Evolutionary conservation across 2,113 vertebrate genomes (phyloP), one percentile per base, ranked within the genome.

Genomic region (Turnix velox): DNA sequence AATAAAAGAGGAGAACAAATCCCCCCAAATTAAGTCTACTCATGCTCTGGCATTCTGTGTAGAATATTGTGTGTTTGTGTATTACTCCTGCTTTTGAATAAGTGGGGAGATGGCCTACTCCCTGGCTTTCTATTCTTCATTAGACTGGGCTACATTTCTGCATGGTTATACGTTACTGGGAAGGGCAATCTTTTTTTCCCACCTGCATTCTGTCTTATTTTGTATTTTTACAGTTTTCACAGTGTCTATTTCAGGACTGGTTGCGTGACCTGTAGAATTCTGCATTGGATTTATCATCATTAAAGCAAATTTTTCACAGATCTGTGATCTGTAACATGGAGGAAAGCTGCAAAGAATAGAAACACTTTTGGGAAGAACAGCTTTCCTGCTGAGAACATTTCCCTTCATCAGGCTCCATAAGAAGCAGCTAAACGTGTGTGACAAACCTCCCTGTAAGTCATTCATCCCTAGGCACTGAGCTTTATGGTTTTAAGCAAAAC

Each of bases 401-500:
- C 52, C n/a, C 43, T 81, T 92, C 45, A 8, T 0, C 27, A 42
- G 25, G 14, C n/a, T 51, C 18, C 4, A 35, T 22, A 42, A 58
- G 68, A 73, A 85, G 49, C 35, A 42, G 67, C 18, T 73, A 49
- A 85, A 83, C 23, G 37, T 0, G 0, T 35, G 39, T 19, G 77
- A 14, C 14, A 63, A 48, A 68, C 42, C 61, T 72, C 31, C 39
- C 18, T 63, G 69, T 65, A 78, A 93, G 42, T 37, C 33, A n/a
- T n/a, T n/a, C 8, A 4, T 9, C n/a, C 28, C 65, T 19, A 20
- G 37, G 58, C 65, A 35, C 4, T 69, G 37, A 62, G 24, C 81
- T 71, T 42, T 37, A 59, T 84, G 63, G 54, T 79, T 95, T 93
- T 85, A 57, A 94, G 76, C n/a, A 85, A 90, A 94, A 94, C 45